These are phyloP conservation scores for Drosophila navojoa DNA, from an alignment of 1,140 invertebrate genomes.

Conservation along the genomic window DNA sequence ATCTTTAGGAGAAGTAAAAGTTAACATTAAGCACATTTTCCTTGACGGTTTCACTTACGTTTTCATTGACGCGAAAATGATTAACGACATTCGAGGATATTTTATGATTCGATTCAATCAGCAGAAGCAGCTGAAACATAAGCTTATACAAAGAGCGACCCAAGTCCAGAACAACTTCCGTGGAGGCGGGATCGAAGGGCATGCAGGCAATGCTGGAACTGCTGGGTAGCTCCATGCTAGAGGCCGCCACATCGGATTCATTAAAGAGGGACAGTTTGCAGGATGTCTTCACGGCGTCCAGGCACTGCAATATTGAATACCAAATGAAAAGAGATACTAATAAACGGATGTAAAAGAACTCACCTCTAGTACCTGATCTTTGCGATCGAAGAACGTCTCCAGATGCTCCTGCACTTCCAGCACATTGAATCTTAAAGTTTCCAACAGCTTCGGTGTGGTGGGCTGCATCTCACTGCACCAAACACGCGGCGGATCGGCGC, in stretches of 20 bases:
- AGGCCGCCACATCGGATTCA: slow-evolving; percentile 85
- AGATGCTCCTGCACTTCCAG: slow-evolving; percentile 98
- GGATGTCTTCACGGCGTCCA: slow-evolving; percentile 90
- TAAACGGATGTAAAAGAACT: neutral
- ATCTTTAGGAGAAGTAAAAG: slow-evolving; percentile 47
- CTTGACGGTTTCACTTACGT: slow-evolving; percentile 47
- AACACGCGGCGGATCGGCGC: slow-evolving; percentile 89
- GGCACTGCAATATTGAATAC: slow-evolving; percentile 85
- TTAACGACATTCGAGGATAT: slow-evolving; percentile 88
- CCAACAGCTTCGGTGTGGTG: slow-evolving; percentile 87
- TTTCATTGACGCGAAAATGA: slow-evolving; percentile 81
- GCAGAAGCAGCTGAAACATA: slow-evolving; percentile 95
- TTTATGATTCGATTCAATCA: slow-evolving; percentile 96
- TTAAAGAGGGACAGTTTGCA: slow-evolving; percentile 90
- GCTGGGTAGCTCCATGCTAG: slow-evolving; percentile 68
- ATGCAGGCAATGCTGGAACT: slow-evolving; percentile 73
- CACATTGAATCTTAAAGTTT: slow-evolving; percentile 93
- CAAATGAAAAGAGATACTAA: slow-evolving; percentile 5
- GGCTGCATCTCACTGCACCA: slow-evolving; percentile 89
- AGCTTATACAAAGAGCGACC: slow-evolving; percentile 95
- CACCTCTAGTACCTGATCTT: slow-evolving; percentile 95
- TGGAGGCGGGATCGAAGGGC: slow-evolving; percentile 79
- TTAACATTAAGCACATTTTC: neutral
- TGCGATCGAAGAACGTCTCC: slow-evolving; percentile 96
- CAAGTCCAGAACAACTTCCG: slow-evolving; percentile 88